A percentile compares a stretch with the other conserved stretches of the same genome.
Evolutionary conservation across 2,113 vertebrate genomes (phyloP).

Genomic region (Bufo bufo): DNA sequence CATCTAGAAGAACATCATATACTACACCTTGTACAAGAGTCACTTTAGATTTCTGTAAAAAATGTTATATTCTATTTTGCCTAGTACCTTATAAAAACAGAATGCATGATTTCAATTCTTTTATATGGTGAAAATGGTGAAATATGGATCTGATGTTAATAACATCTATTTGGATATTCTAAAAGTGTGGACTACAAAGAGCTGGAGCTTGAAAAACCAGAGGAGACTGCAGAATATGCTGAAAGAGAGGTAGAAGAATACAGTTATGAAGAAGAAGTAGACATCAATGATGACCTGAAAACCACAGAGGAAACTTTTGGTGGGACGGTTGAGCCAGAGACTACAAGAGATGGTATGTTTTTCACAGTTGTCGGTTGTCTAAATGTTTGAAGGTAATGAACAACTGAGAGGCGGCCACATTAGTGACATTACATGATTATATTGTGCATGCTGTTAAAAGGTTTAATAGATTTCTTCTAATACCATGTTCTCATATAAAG

Average conservation of each 20-base stretch:
- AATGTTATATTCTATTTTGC: too few relatives aligned
- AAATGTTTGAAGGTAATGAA: background rate
- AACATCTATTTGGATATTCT: background rate
- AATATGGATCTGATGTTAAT: background rate
- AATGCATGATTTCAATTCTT: background rate
- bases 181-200: background rate
- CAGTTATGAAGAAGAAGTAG: conserved; percentile 41
- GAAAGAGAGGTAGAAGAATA: conserved; percentile 42
- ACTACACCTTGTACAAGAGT: background rate
- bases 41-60: too few relatives aligned
- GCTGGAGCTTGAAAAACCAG: conserved; percentile 26
- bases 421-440: background rate
- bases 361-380: background rate
- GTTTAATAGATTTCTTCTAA: background rate
- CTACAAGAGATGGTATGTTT: conserved; percentile 56
- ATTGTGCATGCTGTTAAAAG: background rate
- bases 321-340: conserved; percentile 23
- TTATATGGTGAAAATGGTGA: background rate
- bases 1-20: background rate
- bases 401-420: background rate
- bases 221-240: conserved; percentile 36
- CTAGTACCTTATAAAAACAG: too few relatives aligned
- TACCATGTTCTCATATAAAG: too few relatives aligned
- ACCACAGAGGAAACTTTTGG: conserved; percentile 16
- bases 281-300: background rate